Percentiles rank a stretch among this genome's conserved stretches.
phyloP scores from a whole-genome alignment of 2,888 invertebrate species.

The Heptascelio sp. region DNA sequence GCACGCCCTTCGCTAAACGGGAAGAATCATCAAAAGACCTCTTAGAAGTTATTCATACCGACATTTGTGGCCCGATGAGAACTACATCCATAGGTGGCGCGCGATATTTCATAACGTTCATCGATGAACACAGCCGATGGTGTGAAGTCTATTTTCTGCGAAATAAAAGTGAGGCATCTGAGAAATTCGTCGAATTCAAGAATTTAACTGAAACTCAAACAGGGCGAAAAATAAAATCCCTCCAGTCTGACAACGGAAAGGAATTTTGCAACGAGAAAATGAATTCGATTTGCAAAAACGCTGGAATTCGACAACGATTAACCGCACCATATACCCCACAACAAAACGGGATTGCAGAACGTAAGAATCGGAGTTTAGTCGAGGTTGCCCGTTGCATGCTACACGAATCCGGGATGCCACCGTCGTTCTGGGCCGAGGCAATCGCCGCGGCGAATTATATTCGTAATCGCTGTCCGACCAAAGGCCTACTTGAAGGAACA shows the following conservation, averaged over 20 bases:
- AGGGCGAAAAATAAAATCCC: constrained; percentile 50
- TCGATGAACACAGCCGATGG: constrained; percentile 72
- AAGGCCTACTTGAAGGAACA: constrained; percentile 45
- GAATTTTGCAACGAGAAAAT: constrained; percentile 41
- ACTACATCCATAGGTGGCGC: not conserved
- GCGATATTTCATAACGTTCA: constrained; percentile 71
- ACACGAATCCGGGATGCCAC: constrained; percentile 66
- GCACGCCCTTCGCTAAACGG: constrained; percentile 30
- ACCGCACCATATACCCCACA: not conserved
- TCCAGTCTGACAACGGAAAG: constrained; percentile 65
- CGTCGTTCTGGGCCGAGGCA: constrained; percentile 28
- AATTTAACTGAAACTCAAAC: constrained; percentile 61
- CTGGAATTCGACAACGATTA: not conserved
- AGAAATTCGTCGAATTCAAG: constrained; percentile 60
- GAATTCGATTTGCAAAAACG: not conserved
- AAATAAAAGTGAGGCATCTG: constrained; percentile 55
- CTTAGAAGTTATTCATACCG: constrained; percentile 5
- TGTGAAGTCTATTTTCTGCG: constrained; percentile 65
- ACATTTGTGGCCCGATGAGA: not conserved
- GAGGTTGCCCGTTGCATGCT: constrained; percentile 35
- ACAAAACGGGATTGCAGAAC: not conserved
- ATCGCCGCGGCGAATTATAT: constrained; percentile 69
- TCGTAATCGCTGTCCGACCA: constrained; percentile 64
- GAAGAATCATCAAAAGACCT: constrained; percentile 9
- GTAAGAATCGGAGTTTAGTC: not conserved